A percentile compares a stretch with the other conserved stretches of the same genome.
These are phyloP conservation scores for Ceramica pisi DNA, from an alignment of 2,888 invertebrate genomes.

Conservation along the genomic window DNA sequence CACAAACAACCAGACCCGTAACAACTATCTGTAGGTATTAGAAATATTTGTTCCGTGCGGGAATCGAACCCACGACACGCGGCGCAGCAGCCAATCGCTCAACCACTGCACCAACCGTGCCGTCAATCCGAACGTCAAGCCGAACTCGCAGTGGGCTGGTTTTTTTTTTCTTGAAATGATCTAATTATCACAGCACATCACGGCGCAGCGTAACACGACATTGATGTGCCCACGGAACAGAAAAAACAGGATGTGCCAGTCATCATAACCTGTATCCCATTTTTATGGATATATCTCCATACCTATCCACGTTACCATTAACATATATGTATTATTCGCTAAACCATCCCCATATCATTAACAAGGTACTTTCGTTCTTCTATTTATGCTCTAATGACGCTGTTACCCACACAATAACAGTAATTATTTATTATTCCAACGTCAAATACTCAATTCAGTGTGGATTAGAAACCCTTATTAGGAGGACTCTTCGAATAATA, in stretches of 20 bases:
- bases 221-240: no score
- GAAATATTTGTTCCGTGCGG: no score
- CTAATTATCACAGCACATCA: neutral
- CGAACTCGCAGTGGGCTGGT: no score
- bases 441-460: constrained; percentile 14
- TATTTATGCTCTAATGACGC: neutral
- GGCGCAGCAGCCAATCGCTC: no score
- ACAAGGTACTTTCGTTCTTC: neutral
- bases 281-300: no score
- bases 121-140: no score
- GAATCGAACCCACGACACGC: no score
- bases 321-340: neutral
- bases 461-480: neutral
- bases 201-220: neutral
- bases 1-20: no score
- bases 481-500: neutral
- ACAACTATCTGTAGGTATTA: no score
- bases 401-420: neutral
- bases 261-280: neutral
- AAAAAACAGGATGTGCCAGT: no score
- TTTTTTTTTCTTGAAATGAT: neutral
- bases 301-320: no score
- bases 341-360: neutral
- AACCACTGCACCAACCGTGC: no score
- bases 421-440: neutral